A percentile compares a stretch with the other conserved stretches of the same genome.
These are phyloP conservation scores for Apostichopus japonicus DNA, from an alignment of 35 echinoderm and acorn worm species.

Conservation along the genomic window DNA sequence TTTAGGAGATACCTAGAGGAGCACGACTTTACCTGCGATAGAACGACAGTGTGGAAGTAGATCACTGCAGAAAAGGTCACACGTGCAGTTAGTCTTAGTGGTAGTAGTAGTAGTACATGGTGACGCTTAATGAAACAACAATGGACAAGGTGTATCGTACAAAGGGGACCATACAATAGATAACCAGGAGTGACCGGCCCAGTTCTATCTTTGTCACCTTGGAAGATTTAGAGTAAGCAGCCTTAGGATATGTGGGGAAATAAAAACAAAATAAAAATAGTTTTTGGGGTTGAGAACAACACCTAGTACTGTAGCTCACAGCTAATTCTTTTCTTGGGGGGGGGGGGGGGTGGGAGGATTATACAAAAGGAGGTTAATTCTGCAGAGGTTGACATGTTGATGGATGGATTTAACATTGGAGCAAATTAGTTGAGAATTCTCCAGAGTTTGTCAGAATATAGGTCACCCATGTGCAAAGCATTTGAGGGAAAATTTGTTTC, in stretches of 20 bases:
- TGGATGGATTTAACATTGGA: not conserved
- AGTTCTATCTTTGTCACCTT: not conserved
- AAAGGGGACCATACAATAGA: not conserved
- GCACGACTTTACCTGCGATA: not conserved
- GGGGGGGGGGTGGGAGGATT: no score
- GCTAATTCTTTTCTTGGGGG: no score
- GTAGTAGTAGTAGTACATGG: not conserved
- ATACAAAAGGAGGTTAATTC: constrained; percentile 24
- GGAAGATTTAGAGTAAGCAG: not conserved
- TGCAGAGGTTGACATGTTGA: constrained; percentile 19
- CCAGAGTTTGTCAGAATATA: not conserved
- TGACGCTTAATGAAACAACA: not conserved
- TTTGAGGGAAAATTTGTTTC: not conserved
- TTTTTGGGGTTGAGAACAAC: not conserved
- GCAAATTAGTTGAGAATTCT: not conserved
- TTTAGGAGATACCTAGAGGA: not conserved
- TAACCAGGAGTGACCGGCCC: not conserved
- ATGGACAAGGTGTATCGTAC: not conserved
- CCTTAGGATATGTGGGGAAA: not conserved
- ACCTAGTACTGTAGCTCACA: no score
- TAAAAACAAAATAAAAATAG: not conserved
- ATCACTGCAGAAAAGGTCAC: not conserved
- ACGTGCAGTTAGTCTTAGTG: no score
- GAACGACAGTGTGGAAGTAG: not conserved
- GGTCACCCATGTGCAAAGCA: not conserved